Percentiles rank a stretch among this genome's conserved stretches.
Evolutionary conservation across 2,888 invertebrate genomes (phyloP).

Genomic region (Euzetes globulus): DNA sequence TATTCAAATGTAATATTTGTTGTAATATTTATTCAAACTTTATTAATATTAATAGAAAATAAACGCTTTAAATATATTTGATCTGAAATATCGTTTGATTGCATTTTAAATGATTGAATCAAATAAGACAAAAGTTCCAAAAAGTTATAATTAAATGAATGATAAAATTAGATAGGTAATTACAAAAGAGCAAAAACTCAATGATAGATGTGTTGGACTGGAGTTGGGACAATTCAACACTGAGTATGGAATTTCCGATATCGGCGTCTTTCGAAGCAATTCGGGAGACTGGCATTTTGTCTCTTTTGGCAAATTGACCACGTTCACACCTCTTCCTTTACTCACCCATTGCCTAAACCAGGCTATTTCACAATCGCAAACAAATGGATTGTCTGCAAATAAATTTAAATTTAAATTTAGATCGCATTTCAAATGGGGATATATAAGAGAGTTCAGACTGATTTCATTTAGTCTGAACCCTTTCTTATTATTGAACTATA

Average conservation of each 20-base stretch:
- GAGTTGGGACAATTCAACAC: conserved; percentile 33
- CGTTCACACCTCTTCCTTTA: conserved; percentile 33
- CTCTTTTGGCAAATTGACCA: conserved; percentile 36
- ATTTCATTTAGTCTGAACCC: too few relatives aligned
- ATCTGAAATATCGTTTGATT: too few relatives aligned
- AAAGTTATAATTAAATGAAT: neutral
- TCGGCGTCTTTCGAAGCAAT: conserved; percentile 23
- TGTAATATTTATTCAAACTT: too few relatives aligned
- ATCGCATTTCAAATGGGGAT: too few relatives aligned
- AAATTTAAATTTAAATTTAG: neutral
- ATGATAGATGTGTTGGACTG: neutral
- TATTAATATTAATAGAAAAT: too few relatives aligned
- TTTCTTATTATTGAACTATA: too few relatives aligned
- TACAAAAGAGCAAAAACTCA: neutral
- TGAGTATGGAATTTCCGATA: conserved; percentile 37
- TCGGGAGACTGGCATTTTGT: conserved; percentile 37
- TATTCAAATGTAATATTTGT: too few relatives aligned
- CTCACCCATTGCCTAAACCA: conserved; percentile 66
- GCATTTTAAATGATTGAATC: neutral
- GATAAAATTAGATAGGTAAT: neutral
- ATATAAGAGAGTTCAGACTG: too few relatives aligned
- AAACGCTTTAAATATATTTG: too few relatives aligned
- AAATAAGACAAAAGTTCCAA: neutral
- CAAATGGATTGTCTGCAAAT: conserved; percentile 69
- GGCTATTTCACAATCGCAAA: conserved; percentile 76